A percentile compares a stretch with the other conserved stretches of the same genome.
phyloP scores from a whole-genome alignment of 2,797 vertebrate species.

The Mallotus villosus region DNA sequence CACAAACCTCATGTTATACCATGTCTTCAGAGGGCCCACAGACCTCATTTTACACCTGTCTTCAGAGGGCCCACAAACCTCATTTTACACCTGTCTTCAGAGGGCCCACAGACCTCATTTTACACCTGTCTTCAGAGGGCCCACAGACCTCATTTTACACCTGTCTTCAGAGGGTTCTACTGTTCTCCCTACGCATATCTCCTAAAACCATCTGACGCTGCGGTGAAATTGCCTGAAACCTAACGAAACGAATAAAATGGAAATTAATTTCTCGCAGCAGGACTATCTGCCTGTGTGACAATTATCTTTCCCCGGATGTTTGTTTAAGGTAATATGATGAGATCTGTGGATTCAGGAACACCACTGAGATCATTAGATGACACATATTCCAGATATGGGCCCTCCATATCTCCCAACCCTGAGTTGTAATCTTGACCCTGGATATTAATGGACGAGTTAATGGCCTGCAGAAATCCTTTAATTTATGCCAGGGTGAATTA shows the following conservation, averaged over 20 bases:
- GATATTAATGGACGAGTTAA: conserved; percentile 83
- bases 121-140: background rate
- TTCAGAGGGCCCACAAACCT: conserved; percentile 60
- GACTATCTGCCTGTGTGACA: conserved; percentile 71
- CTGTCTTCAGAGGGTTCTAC: conserved; percentile 18
- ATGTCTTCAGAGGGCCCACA: conserved; percentile 41
- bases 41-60: conserved; percentile 66
- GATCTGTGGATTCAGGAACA: conserved; percentile 67
- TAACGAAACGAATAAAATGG: conserved; percentile 77
- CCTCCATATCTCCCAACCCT: conserved; percentile 78
- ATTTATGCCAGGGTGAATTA: conserved; percentile 84
- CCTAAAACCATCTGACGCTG: conserved; percentile 68
- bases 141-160: too few relatives aligned
- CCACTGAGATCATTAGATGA: conserved; percentile 73
- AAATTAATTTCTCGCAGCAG: conserved; percentile 75
- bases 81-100: conserved; percentile 51
- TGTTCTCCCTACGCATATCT: conserved; percentile 68
- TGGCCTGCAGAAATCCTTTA: conserved; percentile 82
- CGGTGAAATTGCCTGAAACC: conserved; percentile 74
- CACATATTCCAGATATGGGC: conserved; percentile 75
- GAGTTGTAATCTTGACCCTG: conserved; percentile 80
- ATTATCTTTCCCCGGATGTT: conserved; percentile 74
- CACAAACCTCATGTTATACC: conserved; percentile 68
- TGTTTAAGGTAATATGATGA: conserved; percentile 74
- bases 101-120: conserved; percentile 69